These are phyloP conservation scores for Cassiopea andromeda DNA, from an alignment of 30 jellyfish, hydroid and myxozoan genomes.

Conservation along the genomic window DNA sequence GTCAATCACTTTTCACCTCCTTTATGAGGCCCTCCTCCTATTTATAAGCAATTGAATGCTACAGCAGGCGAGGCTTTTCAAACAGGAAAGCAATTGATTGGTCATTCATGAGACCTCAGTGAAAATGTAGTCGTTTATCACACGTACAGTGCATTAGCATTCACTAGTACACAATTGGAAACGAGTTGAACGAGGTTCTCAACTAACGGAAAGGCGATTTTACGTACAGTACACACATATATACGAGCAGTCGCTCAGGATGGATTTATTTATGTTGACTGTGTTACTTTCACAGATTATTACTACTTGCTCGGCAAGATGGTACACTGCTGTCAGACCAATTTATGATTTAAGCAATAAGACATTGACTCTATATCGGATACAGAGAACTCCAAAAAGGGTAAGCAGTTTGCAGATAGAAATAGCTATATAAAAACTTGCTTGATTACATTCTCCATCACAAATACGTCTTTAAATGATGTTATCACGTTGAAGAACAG, in stretches of 20 bases:
- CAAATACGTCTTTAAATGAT: no score
- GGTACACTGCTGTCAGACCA: constrained; percentile 71
- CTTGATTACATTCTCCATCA: no score
- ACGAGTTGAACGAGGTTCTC: constrained; percentile 28
- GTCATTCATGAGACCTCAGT: constrained; percentile 60
- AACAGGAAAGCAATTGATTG: constrained; percentile 61
- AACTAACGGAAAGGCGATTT: constrained; percentile 11
- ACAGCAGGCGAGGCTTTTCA: constrained; percentile 76
- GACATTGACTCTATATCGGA: constrained; percentile 48
- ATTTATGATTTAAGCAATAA: constrained; percentile 45
- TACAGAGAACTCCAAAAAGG: constrained; percentile 63
- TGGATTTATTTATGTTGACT: constrained; percentile 33
- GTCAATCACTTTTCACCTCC: constrained; percentile 73
- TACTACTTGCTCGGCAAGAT: constrained; percentile 46
- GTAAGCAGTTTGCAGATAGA: constrained; percentile 11
- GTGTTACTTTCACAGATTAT: constrained; percentile 41
- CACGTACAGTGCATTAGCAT: constrained; percentile 69
- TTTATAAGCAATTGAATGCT: constrained; percentile 47
- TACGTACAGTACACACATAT: constrained; percentile 27
- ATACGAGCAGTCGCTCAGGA: constrained; percentile 21
- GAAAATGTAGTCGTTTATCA: constrained; percentile 76
- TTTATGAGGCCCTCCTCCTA: constrained; percentile 65
- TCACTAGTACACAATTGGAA: constrained; percentile 42
- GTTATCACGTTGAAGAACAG: no score
- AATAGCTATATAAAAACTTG: no score